Conservation (phyloP, 2,888 invertebrate species). For the Diarsia brunnea region DNA sequence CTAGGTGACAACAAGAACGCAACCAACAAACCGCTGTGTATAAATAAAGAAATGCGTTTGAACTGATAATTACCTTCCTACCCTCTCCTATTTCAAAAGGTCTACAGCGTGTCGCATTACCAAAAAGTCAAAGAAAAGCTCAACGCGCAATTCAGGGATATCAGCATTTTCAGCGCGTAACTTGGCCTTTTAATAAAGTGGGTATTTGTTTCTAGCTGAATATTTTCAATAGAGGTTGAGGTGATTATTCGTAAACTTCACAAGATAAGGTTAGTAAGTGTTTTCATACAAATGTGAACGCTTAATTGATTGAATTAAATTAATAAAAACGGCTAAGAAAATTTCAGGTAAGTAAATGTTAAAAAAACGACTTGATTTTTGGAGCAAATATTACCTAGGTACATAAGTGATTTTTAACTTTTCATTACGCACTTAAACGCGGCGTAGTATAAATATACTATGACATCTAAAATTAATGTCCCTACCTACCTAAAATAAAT, state of each 20-base stretch:
- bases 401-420: not conserved
- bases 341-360: no score
- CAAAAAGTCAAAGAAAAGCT: constrained; percentile 16
- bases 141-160: constrained; percentile 9
- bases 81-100: constrained; percentile 37
- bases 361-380: no score
- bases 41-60: constrained; percentile 6
- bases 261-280: not conserved
- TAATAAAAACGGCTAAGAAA: no score
- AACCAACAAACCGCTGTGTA: constrained; percentile 19
- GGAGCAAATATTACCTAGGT: no score
- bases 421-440: not conserved
- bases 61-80: not conserved
- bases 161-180: constrained; percentile 26
- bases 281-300: no score
- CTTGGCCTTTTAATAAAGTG: constrained; percentile 20
- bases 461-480: not conserved
- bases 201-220: not conserved
- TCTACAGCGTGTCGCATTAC: constrained; percentile 19
- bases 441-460: not conserved
- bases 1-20: not conserved
- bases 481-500: constrained; percentile 4
- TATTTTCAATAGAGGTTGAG: not conserved
- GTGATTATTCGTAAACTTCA: not conserved
- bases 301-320: no score